Base-by-base conservation (phyloP, 2,888 invertebrate genomes). In the Phlogophora meticulosa region DNA sequence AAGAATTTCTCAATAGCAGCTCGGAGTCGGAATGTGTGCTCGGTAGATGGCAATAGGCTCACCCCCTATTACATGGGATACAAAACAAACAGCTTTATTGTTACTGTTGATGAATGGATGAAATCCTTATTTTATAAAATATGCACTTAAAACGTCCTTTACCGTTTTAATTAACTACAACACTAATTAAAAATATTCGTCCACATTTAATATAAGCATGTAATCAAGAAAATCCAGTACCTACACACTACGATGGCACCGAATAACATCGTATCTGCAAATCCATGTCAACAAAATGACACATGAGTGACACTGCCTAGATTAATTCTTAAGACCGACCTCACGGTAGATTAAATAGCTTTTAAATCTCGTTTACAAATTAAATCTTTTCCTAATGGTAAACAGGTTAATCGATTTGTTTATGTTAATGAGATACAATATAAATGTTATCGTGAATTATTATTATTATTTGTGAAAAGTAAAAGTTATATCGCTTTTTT, bases 281-380 rank as follows among this genome's bases (percentile, higher is more conserved):
- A 83, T 83, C 81, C 84, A 69, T 59, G 58, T 75, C 72, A 81
- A 34, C 49, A 40, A 69, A 67, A 64, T 72, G 85, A 78, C 82
- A 73, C 60, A 55, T 80, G 83, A 82, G 75, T 82, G 82, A 78
- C 82, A 82, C n/a, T 36, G 45, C 56, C 59, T 56, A 61, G 77
- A 84, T 82, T 82, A 75, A 70, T 78, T 70, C 45, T 67, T 80
- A 82, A 80, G 68, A 68, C 81, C 72, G 52, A 64, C 7, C 72
- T 83, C 80, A 83, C 68, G 67, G 60, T 13, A 72, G 71, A 78
- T 83, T 83, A 67, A 49, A 42, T 24, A 52, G 15, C 22, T 40
- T 28, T 64, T 57, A 48, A 56, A 61, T 77, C 60, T 58, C 62
- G 53, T 69, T 80, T 72, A 79, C 56, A 63, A 83, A 49, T 75